Evolutionary conservation across 2,797 vertebrate genomes (phyloP).

Genomic region (Phalanger gymnotis): DNA sequence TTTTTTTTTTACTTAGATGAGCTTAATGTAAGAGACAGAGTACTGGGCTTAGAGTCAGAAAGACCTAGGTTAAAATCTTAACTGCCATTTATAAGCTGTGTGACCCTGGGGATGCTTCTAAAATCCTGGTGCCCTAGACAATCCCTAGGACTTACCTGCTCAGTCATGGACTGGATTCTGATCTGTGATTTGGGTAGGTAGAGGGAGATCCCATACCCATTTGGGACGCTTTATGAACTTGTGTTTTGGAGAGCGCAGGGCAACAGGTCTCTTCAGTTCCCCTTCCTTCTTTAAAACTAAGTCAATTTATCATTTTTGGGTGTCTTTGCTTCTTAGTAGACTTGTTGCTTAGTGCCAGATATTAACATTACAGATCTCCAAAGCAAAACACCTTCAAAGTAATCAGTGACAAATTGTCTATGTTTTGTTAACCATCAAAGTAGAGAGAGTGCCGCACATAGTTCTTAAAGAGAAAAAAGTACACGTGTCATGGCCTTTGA

Average conservation of each 20-base stretch:
- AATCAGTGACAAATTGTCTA: conserved; percentile 58
- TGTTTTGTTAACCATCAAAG: conserved; percentile 71
- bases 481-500: conserved; percentile 13
- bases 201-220: neutral
- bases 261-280: neutral
- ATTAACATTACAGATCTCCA: conserved; percentile 45
- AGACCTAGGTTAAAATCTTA: neutral
- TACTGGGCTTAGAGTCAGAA: neutral
- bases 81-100: neutral
- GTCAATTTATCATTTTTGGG: neutral
- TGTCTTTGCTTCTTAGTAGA: neutral
- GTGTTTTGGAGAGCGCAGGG: neutral
- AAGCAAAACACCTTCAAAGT: conserved; percentile 65
- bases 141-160: neutral
- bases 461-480: conserved; percentile 69
- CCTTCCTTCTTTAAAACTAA: conserved; percentile 22
- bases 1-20: neutral
- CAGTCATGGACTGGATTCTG: neutral
- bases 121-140: neutral
- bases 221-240: neutral
- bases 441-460: conserved; percentile 63
- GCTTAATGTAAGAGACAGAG: neutral
- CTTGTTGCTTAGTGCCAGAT: neutral
- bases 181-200: neutral
- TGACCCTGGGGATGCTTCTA: neutral